Conservation (phyloP, 2,888 invertebrate genomes). For the Sphaerophoria taeniata region DNA sequence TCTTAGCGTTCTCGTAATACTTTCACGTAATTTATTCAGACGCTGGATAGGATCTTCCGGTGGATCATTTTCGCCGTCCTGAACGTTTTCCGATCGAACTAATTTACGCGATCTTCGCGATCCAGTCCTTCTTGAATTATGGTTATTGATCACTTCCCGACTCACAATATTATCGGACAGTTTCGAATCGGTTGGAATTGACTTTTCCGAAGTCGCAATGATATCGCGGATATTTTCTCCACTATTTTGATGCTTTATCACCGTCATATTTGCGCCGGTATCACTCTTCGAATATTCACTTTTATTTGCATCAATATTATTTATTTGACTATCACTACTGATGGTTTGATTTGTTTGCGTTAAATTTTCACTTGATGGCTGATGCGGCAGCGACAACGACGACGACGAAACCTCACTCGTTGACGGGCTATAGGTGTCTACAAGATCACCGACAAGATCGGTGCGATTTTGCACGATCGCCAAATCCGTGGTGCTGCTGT, state of each 20-base stretch:
- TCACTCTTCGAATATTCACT: slow-evolving; percentile 22
- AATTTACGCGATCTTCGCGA: slow-evolving; percentile 10
- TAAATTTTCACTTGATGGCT: slow-evolving; percentile 12
- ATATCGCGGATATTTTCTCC: slow-evolving; percentile 74
- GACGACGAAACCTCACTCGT: slow-evolving; percentile 42
- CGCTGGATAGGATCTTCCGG: slow-evolving; percentile 80
- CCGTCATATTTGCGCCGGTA: slow-evolving; percentile 68
- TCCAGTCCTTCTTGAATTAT: background rate
- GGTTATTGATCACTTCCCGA: slow-evolving; percentile 5
- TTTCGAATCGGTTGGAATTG: slow-evolving; percentile 37
- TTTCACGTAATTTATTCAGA: slow-evolving; percentile 80
- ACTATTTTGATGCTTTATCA: slow-evolving; percentile 74
- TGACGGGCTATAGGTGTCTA: slow-evolving; percentile 48
- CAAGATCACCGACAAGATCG: too few species aligned
- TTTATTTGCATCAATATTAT: slow-evolving; percentile 30
- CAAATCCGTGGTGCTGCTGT: slow-evolving; percentile 27
- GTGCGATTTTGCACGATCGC: slow-evolving; percentile 49
- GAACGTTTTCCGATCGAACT: slow-evolving; percentile 8
- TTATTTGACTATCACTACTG: background rate
- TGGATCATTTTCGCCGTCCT: slow-evolving; percentile 75
- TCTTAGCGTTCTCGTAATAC: slow-evolving; percentile 80
- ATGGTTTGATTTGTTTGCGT: background rate
- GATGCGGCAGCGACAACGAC: too few species aligned
- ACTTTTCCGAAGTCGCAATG: slow-evolving; percentile 48
- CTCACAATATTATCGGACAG: slow-evolving; percentile 16